Evolutionary conservation across 2,113 vertebrate genomes (phyloP), one percentile per base, ranked within the genome.

Genomic region (Spea multiplicata): DNA sequence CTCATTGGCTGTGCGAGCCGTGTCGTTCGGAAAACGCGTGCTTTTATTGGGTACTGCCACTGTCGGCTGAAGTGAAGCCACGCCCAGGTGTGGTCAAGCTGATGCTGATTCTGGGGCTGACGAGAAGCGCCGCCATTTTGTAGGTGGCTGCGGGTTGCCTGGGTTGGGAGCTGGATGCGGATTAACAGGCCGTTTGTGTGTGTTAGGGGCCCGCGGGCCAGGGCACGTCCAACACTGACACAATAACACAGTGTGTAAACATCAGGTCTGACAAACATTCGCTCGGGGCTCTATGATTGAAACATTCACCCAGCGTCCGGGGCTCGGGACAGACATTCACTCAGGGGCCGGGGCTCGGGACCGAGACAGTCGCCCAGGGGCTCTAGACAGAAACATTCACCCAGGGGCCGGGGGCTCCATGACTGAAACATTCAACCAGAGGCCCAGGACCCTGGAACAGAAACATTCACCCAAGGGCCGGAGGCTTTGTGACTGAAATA

Each of bases 11-110:
- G 8, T 2, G 14, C 4, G 6, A 1, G 0, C 4, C 3, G 0
- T 12, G 5, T 47, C 8, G 44, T 64, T 13, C 74, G 10, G 13
- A 66, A 53, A 4, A 1, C 14, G 6, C 3, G 30, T 10, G 0
- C 14, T 65, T 4, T 84, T 71, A 86, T 61, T 86, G 84, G 87
- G 45, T 66, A 44, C 7, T 2, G 8, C n/a, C 66, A 61, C 79
- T 9, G 82, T 81, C 71, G 17, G 12, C 5, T 10, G 5, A 5
- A 3, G 1, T 0, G 16, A 7, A 13, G 6, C 0, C 50, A 61
- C 62, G 74, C 73, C 80, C 12, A 8, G 8, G 8, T 4, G 14
- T 1, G 17, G 3, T 14, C 17, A 13, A 48, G 14, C 14, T 6
- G 53, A 12, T 3, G 12, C 47, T 62, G 5, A 9, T 61, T 66